A percentile compares a stretch with the other conserved stretches of the same genome.
phyloP scores from a whole-genome alignment of 2,113 vertebrate genomes.

The Trogon surrucura region DNA sequence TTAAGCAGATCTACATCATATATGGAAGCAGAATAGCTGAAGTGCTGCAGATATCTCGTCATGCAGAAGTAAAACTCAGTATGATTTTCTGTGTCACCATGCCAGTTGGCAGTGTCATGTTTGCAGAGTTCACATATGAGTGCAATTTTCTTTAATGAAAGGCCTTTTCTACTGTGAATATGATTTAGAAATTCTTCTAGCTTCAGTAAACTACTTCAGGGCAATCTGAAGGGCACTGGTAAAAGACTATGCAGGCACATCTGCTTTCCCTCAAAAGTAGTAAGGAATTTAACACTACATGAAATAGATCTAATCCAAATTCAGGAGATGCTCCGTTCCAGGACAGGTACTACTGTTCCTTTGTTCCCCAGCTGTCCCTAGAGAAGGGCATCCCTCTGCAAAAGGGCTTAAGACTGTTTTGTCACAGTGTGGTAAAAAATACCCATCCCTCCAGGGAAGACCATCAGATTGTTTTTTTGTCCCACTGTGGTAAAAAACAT shows the following conservation, averaged over 20 bases:
- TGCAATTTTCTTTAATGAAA: background rate
- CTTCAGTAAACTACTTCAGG: background rate
- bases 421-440: background rate
- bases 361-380: background rate
- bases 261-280: background rate
- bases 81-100: background rate
- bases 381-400: background rate
- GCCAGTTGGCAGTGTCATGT: background rate
- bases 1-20: background rate
- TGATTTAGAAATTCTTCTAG: background rate
- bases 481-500: background rate
- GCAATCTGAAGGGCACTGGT: background rate
- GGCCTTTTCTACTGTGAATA: background rate
- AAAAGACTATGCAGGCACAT: background rate
- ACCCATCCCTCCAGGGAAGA: background rate
- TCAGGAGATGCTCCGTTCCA: background rate
- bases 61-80: background rate
- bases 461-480: background rate
- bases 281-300: background rate
- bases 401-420: background rate
- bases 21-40: background rate
- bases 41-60: background rate
- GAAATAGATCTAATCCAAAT: background rate
- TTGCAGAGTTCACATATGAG: background rate
- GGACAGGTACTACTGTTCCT: background rate